phyloP scores from a whole-genome alignment of 2,888 invertebrate species.

The Scaptomyza polygonia region DNA sequence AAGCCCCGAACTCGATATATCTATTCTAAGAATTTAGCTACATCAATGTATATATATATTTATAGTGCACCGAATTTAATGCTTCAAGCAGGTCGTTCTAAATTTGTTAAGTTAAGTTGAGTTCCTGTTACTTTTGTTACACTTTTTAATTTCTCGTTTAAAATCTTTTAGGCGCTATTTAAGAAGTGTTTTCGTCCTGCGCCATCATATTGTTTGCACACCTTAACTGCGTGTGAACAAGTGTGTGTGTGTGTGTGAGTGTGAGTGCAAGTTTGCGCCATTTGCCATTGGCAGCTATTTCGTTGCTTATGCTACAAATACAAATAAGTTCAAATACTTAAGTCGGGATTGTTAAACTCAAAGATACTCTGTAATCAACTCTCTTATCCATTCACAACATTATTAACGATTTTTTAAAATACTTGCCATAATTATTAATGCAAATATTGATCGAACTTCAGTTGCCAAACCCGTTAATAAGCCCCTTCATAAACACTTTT shows the following conservation, averaged over 20 bases:
- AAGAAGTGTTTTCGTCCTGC: conserved; percentile 37
- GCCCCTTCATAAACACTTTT: not conserved
- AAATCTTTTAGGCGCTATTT: conserved; percentile 32
- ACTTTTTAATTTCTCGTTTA: conserved; percentile 42
- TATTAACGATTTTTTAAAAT: too few species aligned
- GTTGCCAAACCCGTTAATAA: not conserved
- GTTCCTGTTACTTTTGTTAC: conserved; percentile 12
- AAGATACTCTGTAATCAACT: conserved; percentile 2
- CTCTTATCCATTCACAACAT: too few species aligned
- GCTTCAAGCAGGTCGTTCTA: not conserved
- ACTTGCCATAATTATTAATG: too few species aligned
- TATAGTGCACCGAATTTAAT: not conserved
- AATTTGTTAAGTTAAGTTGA: conserved; percentile 9
- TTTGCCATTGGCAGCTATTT: conserved; percentile 50
- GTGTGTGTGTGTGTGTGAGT: conserved; percentile 4
- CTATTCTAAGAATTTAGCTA: too few species aligned
- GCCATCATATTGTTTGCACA: conserved; percentile 66
- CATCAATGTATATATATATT: not conserved
- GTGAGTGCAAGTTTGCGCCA: conserved; percentile 31
- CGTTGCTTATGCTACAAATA: conserved; percentile 61
- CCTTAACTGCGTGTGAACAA: conserved; percentile 37
- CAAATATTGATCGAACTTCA: too few species aligned
- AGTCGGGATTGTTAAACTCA: not conserved
- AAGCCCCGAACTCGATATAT: too few species aligned
- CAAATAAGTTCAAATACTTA: conserved; percentile 38